Evolutionary conservation across 2,888 invertebrate genomes (phyloP).

Genomic region (Stenodema calcarata): DNA sequence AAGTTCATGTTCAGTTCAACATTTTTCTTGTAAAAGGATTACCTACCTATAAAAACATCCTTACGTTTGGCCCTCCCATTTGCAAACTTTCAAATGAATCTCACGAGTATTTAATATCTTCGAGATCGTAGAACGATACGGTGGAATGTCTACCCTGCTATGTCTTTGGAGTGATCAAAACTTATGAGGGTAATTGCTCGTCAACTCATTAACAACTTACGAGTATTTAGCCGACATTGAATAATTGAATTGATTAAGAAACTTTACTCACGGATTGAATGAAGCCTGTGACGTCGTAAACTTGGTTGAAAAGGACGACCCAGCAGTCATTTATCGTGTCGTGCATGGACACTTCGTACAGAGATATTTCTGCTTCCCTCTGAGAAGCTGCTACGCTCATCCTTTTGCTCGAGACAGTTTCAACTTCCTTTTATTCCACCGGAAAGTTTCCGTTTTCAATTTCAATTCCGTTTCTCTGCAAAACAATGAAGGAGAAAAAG

Average conservation of each 20-base stretch:
- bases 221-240: too few relatives aligned
- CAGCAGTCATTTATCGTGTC: slow-evolving; percentile 78
- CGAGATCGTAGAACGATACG: too few relatives aligned
- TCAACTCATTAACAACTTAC: too few relatives aligned
- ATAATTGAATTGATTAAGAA: neutral
- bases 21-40: too few relatives aligned
- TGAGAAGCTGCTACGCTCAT: neutral
- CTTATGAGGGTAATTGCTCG: too few relatives aligned
- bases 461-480: neutral
- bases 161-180: too few relatives aligned
- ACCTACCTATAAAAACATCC: too few relatives aligned
- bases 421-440: neutral
- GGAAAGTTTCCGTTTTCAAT: neutral
- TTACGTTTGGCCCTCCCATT: too few relatives aligned
- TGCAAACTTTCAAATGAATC: too few relatives aligned
- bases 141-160: too few relatives aligned
- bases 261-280: slow-evolving; percentile 66
- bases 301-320: slow-evolving; percentile 85
- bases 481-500: neutral
- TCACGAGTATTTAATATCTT: too few relatives aligned
- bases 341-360: slow-evolving; percentile 76
- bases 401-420: neutral
- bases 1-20: too few relatives aligned
- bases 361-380: slow-evolving; percentile 28
- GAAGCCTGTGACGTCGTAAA: slow-evolving; percentile 82